Percentiles rank a stretch among this genome's conserved stretches.
These are phyloP conservation scores for Hippocampus barbouri DNA, from an alignment of 2,113 vertebrate species.

Conservation along the genomic window DNA sequence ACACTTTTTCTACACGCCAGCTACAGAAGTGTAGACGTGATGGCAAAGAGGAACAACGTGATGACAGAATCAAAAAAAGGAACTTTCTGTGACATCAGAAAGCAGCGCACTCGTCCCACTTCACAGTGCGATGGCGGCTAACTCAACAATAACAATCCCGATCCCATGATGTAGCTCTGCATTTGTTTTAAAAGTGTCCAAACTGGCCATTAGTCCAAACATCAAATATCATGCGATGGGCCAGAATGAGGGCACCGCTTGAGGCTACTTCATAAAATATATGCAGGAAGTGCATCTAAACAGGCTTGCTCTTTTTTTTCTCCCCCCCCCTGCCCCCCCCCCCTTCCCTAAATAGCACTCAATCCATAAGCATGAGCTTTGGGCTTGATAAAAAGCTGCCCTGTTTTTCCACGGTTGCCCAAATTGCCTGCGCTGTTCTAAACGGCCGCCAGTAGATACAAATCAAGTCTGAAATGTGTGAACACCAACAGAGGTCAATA, in stretches of 20 bases:
- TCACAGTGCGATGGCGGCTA: neutral
- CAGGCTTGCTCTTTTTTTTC: slow-evolving; percentile 49
- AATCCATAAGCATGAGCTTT: slow-evolving; percentile 57
- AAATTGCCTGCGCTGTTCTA: slow-evolving; percentile 73
- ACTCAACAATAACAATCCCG: neutral
- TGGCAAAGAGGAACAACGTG: too few species aligned
- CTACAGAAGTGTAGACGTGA: too few species aligned
- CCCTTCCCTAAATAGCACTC: slow-evolving; percentile 54
- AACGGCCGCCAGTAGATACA: slow-evolving; percentile 69
- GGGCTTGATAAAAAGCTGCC: slow-evolving; percentile 53
- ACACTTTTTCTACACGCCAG: too few species aligned
- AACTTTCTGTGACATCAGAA: too few species aligned
- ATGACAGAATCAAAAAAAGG: too few species aligned
- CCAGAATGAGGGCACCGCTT: slow-evolving; percentile 35
- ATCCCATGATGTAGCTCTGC: neutral
- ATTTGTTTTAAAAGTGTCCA: slow-evolving; percentile 12
- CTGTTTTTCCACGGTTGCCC: slow-evolving; percentile 66
- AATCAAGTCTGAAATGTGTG: slow-evolving; percentile 72
- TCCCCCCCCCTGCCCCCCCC: neutral
- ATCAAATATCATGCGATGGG: slow-evolving; percentile 29
- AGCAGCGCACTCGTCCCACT: neutral
- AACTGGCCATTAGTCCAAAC: slow-evolving; percentile 32
- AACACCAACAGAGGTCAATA: slow-evolving; percentile 73
- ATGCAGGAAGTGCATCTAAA: slow-evolving; percentile 60
- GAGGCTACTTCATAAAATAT: slow-evolving; percentile 52